phyloP scores from a whole-genome alignment of 2,888 invertebrate genomes.

The Agonopterix subpropinquella region DNA sequence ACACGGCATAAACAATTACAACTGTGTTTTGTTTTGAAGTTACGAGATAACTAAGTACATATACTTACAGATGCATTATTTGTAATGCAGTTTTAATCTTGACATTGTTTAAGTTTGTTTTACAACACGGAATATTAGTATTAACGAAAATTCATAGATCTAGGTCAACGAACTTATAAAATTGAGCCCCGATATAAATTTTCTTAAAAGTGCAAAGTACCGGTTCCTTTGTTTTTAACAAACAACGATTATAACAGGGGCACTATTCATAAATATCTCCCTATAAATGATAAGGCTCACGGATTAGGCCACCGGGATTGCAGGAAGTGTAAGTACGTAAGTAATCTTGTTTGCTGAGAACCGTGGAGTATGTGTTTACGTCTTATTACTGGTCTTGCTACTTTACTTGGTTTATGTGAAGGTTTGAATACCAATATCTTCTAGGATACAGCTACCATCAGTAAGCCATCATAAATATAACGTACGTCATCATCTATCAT shows the following conservation, averaged over 20 bases:
- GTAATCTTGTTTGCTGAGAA: conserved; percentile 60
- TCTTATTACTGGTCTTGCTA: conserved; percentile 34
- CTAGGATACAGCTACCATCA: neutral
- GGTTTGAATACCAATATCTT: neutral
- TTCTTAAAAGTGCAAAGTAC: conserved; percentile 1
- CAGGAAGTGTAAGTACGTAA: conserved; percentile 49
- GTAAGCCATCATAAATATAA: no score
- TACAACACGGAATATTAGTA: no score
- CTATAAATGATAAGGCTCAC: conserved; percentile 48
- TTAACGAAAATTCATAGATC: no score
- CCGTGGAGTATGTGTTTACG: conserved; percentile 38
- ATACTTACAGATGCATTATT: no score
- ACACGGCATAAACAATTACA: conserved; percentile 21
- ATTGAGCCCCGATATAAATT: no score
- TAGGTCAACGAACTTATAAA: no score
- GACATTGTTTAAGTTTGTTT: no score
- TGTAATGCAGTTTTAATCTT: no score
- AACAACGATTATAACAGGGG: conserved; percentile 37
- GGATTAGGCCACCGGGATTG: conserved; percentile 66
- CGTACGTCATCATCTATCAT: no score
- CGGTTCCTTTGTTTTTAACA: conserved; percentile 45
- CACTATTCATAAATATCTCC: conserved; percentile 60
- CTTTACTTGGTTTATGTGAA: conserved; percentile 11
- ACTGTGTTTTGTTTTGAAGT: conserved; percentile 7
- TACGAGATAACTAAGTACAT: neutral